These are phyloP conservation scores for Ganaspis sp. DNA, from an alignment of 1,140 invertebrate species.

Conservation along the genomic window DNA sequence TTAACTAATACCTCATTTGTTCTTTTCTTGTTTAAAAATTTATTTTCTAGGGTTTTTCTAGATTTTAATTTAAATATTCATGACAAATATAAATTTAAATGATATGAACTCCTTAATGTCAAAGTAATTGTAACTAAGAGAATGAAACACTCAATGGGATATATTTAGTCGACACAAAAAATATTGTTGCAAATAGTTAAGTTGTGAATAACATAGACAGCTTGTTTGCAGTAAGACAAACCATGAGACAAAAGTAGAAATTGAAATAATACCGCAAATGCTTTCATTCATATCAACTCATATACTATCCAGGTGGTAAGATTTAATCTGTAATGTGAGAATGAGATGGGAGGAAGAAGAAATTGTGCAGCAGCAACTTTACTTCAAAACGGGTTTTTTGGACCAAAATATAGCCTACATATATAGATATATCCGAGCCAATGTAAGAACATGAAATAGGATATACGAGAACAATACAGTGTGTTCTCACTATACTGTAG, in stretches of 20 bases:
- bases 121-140: too few relatives aligned
- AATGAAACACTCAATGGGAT: too few relatives aligned
- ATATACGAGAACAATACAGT: neutral
- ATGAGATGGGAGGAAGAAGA: neutral
- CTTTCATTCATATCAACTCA: constrained; percentile 1
- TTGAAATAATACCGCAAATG: neutral
- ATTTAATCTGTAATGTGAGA: constrained; percentile 2
- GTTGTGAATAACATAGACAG: too few relatives aligned
- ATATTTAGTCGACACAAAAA: too few relatives aligned
- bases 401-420: neutral
- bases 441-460: neutral
- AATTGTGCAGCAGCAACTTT: neutral
- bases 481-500: neutral
- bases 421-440: neutral
- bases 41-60: too few relatives aligned
- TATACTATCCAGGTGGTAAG: neutral
- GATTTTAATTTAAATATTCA: too few relatives aligned
- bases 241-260: neutral
- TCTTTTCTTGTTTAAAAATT: too few relatives aligned
- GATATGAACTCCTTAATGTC: too few relatives aligned
- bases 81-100: too few relatives aligned
- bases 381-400: neutral
- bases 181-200: too few relatives aligned
- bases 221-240: neutral
- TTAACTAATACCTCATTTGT: too few relatives aligned